Evolutionary conservation across 2,888 invertebrate genomes (phyloP).

Genomic region (Fragum whitleyi): DNA sequence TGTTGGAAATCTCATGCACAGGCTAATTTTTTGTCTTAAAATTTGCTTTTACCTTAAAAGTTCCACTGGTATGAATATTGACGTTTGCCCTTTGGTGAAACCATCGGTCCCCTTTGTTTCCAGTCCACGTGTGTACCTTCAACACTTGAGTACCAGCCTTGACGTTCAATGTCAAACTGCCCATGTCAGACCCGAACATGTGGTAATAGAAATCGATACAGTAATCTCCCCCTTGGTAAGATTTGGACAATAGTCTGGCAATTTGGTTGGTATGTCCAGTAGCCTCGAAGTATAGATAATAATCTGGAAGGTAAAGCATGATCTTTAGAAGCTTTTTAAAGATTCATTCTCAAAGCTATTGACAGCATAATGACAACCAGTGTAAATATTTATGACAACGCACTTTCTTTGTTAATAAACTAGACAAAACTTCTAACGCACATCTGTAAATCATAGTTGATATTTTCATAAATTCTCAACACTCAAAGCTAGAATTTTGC

Average conservation of each 20-base stretch:
- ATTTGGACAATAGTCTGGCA: constrained; percentile 65
- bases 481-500: no score
- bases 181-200: constrained; percentile 76
- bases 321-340: neutral
- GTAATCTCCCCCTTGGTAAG: constrained; percentile 70
- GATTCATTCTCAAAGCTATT: no score
- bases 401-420: no score
- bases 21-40: no score
- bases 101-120: constrained; percentile 70
- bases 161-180: constrained; percentile 64
- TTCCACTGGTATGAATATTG: constrained; percentile 51
- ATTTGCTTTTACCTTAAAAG: constrained; percentile 63
- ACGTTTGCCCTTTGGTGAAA: constrained; percentile 55
- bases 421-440: no score
- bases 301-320: constrained; percentile 60
- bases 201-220: constrained; percentile 77
- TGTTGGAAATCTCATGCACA: no score
- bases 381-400: no score
- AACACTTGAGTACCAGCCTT: constrained; percentile 37
- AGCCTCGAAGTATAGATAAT: constrained; percentile 77
- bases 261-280: constrained; percentile 63
- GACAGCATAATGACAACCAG: no score
- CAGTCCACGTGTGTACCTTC: constrained; percentile 56
- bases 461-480: no score
- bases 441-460: no score